phyloP scores from a whole-genome alignment of 2,113 vertebrate species.

The Chaetorhynchus papuensis region DNA sequence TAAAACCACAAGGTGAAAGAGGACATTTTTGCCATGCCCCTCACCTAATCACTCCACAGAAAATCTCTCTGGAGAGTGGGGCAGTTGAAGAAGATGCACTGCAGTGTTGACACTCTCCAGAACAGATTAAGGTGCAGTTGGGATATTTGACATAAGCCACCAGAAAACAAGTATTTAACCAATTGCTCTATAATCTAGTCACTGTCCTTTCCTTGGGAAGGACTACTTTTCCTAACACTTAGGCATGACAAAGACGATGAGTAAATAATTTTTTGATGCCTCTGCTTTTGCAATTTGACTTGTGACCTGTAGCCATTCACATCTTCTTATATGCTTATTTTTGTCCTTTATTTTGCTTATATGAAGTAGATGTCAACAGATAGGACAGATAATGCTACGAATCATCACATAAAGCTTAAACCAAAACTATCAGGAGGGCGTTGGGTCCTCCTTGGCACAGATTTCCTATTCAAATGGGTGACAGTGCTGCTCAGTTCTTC shows the following conservation, averaged over 20 bases:
- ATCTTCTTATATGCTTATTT: neutral
- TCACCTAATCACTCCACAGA: neutral
- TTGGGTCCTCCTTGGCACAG: neutral
- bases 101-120: neutral
- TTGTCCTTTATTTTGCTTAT: neutral
- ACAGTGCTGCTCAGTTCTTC: neutral
- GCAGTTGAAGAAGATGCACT: neutral
- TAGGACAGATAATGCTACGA: neutral
- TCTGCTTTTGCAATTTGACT: neutral
- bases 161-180: neutral
- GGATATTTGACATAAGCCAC: neutral
- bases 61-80: neutral
- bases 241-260: neutral
- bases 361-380: neutral
- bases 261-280: neutral
- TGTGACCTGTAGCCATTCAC: neutral
- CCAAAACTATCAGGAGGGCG: neutral
- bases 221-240: neutral
- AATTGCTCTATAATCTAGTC: neutral
- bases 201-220: neutral
- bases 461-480: neutral
- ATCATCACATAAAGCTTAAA: neutral
- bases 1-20: neutral
- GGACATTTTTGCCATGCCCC: neutral
- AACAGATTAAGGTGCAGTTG: neutral